These are phyloP conservation scores for Meriones psammophilus DNA, from an alignment of 2,797 vertebrate species.

Conservation along the genomic window DNA sequence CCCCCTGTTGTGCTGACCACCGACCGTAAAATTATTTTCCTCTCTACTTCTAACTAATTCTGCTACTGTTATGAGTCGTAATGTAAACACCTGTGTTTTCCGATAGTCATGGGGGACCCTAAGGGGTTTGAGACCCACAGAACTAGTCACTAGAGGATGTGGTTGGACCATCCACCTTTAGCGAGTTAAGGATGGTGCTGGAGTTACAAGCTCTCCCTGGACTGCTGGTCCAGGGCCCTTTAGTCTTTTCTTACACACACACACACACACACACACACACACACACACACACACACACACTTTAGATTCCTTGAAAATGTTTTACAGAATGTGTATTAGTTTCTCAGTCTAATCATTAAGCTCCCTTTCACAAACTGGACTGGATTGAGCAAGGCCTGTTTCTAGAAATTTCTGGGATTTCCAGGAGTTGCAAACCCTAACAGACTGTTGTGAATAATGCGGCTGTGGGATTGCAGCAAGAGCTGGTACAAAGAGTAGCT, in stretches of 20 bases:
- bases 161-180: neutral
- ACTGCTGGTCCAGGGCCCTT: neutral
- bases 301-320: neutral
- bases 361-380: neutral
- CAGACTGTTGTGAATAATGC: neutral
- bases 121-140: neutral
- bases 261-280: neutral
- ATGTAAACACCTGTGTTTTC: neutral
- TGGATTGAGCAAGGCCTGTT: neutral
- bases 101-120: neutral
- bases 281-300: neutral
- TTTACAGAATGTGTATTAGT: slow-evolving; percentile 4
- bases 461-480: neutral
- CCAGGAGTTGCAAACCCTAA: slow-evolving; percentile 6
- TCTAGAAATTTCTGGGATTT: neutral
- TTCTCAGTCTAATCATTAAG: slow-evolving; percentile 60
- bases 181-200: neutral
- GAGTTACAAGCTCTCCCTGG: neutral
- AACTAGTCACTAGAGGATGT: neutral
- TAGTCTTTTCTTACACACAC: neutral
- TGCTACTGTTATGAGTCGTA: neutral
- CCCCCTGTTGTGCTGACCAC: neutral
- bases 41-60: neutral
- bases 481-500: neutral
- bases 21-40: neutral